phyloP scores from a whole-genome alignment of 1,140 invertebrate genomes.

The Phenacoccus solenopsis region DNA sequence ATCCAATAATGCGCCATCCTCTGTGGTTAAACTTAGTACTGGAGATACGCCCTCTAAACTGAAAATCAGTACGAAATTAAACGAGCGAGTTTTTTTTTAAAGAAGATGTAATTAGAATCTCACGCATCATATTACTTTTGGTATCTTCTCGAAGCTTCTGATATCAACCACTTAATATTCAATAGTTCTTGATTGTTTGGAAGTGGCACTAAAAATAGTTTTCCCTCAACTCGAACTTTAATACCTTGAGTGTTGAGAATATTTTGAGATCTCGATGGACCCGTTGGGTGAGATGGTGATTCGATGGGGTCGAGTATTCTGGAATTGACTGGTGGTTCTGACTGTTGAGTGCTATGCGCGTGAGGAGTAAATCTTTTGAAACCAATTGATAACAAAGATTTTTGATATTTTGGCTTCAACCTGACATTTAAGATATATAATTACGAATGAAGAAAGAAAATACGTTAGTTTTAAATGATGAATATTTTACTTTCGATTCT shows the following conservation, averaged over 20 bases:
- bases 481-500: not conserved
- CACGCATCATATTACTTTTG: constrained; percentile 50
- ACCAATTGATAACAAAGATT: not conserved
- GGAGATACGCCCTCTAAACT: constrained; percentile 45
- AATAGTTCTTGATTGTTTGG: constrained; percentile 19
- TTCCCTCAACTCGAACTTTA: constrained; percentile 26
- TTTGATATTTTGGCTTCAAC: not conserved
- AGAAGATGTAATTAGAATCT: no score
- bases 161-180: constrained; percentile 44
- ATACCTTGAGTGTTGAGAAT: constrained; percentile 19
- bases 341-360: constrained; percentile 9
- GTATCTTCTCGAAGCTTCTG: constrained; percentile 53
- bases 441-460: not conserved
- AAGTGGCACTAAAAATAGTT: constrained; percentile 26
- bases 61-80: not conserved
- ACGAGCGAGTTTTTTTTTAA: no score
- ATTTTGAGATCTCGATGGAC: not conserved
- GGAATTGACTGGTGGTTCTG: not conserved
- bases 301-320: not conserved
- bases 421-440: not conserved
- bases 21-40: constrained; percentile 46
- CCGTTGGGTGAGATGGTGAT: not conserved
- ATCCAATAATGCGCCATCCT: constrained; percentile 49
- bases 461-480: not conserved
- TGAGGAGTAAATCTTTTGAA: not conserved